phyloP scores from a whole-genome alignment of 2,797 vertebrate genomes.

The Poecilia wingei region DNA sequence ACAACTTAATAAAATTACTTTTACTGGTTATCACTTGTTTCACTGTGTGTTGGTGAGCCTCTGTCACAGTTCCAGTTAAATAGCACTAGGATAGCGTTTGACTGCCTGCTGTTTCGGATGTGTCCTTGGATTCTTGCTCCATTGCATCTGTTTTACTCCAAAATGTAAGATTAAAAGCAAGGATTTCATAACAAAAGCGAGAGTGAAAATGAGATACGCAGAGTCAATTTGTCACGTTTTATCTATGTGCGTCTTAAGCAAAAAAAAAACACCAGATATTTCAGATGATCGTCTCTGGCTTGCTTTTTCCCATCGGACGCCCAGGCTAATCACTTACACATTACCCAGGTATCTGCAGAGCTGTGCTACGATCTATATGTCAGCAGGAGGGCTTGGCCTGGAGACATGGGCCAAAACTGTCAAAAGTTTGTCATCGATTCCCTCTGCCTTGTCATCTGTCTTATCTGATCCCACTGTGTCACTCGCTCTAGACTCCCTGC shows the following conservation, averaged over 20 bases:
- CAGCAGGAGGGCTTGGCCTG: slow-evolving; percentile 68
- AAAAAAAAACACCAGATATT: slow-evolving; percentile 14
- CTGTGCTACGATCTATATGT: slow-evolving; percentile 75
- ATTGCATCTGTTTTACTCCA: slow-evolving; percentile 37
- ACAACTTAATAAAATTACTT: slow-evolving; percentile 78
- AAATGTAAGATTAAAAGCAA: slow-evolving; percentile 58
- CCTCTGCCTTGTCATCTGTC: slow-evolving; percentile 81
- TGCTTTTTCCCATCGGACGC: slow-evolving; percentile 32
- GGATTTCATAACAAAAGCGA: slow-evolving; percentile 40
- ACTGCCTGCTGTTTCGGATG: slow-evolving; percentile 30
- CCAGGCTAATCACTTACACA: slow-evolving; percentile 47
- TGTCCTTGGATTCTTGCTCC: slow-evolving; percentile 57
- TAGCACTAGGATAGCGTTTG: slow-evolving; percentile 26
- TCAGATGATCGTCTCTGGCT: slow-evolving; percentile 19
- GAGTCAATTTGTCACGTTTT: slow-evolving; percentile 14
- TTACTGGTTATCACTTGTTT: slow-evolving; percentile 63
- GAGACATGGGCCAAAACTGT: slow-evolving; percentile 78
- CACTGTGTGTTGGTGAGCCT: slow-evolving; percentile 16
- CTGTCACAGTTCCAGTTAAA: slow-evolving; percentile 12
- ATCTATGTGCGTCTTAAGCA: not conserved
- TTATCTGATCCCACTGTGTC: slow-evolving; percentile 81
- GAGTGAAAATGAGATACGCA: slow-evolving; percentile 24
- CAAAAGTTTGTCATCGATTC: slow-evolving; percentile 82
- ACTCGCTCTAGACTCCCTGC: slow-evolving; percentile 62
- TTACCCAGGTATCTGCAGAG: slow-evolving; percentile 52